Conservation (phyloP, 2,113 vertebrate genomes). For the Motacilla tschutschensis region DNA sequence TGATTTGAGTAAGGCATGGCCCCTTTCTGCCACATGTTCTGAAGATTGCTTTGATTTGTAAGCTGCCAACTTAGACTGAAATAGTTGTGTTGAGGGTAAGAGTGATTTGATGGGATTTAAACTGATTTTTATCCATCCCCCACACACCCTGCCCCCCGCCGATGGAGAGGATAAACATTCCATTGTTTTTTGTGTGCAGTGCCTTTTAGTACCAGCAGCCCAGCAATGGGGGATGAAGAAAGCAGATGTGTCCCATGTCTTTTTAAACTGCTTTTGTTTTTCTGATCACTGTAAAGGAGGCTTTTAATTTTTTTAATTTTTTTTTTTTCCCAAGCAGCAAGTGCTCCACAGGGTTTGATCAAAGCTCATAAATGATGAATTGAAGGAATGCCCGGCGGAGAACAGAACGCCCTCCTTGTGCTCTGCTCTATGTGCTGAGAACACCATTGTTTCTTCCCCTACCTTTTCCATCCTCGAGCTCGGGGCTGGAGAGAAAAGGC, state of each 20-base stretch:
- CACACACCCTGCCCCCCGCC: rapidly evolving
- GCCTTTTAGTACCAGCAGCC: constrained; percentile 37
- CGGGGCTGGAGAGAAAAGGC: background rate
- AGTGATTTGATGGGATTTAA: background rate
- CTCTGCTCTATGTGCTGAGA: constrained; percentile 10
- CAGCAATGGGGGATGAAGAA: constrained; percentile 1
- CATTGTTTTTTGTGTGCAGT: constrained; percentile 18
- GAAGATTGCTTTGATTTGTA: background rate
- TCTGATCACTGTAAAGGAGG: constrained; percentile 15
- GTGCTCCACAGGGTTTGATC: constrained; percentile 33
- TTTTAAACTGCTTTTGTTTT: constrained; percentile 54
- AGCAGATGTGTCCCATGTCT: constrained; percentile 24
- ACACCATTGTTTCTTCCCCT: constrained; percentile 34
- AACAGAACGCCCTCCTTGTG: constrained; percentile 45
- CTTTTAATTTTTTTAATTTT: background rate
- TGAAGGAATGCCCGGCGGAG: constrained; percentile 10
- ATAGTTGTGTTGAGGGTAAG: background rate
- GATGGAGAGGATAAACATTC: background rate
- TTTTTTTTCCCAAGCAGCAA: background rate
- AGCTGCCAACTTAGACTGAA: background rate
- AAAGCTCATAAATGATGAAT: constrained; percentile 52
- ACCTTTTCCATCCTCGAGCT: constrained; percentile 37
- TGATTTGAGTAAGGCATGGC: background rate
- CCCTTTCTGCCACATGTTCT: background rate
- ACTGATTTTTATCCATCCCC: background rate